These are phyloP conservation scores for Clarias macrocephalus DNA, from an alignment of 2,113 vertebrate genomes.

Conservation along the genomic window DNA sequence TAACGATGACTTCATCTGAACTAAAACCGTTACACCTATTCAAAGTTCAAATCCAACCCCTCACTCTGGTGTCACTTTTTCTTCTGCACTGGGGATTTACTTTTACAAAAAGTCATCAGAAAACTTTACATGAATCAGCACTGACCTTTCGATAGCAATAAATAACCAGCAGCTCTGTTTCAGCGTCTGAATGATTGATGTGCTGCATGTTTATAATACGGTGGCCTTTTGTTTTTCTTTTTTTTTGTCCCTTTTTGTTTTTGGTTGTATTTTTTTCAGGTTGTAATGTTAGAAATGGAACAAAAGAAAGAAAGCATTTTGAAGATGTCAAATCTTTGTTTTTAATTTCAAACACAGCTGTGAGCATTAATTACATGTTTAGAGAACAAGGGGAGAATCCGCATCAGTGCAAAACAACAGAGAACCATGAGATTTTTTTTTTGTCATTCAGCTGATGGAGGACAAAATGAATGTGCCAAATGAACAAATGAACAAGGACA, in stretches of 20 bases:
- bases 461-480: constrained; percentile 32
- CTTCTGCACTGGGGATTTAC: neutral
- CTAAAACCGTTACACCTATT: neutral
- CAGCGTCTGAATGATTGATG: constrained; percentile 38
- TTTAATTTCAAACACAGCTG: constrained; percentile 18
- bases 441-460: constrained; percentile 41
- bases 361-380: constrained; percentile 19
- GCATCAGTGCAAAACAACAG: neutral
- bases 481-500: constrained; percentile 42
- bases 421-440: neutral
- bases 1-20: neutral
- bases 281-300: neutral
- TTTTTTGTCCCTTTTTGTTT: neutral
- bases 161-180: constrained; percentile 39
- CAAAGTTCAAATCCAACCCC: neutral
- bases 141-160: constrained; percentile 51
- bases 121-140: constrained; percentile 42
- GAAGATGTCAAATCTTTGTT: constrained; percentile 11
- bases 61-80: neutral
- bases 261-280: neutral
- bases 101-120: constrained; percentile 24
- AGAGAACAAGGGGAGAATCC: neutral
- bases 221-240: constrained; percentile 34
- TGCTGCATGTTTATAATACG: constrained; percentile 22
- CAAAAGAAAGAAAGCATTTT: neutral